Percentiles rank a stretch among this genome's conserved stretches.
phyloP scores from a whole-genome alignment of 2,113 vertebrate genomes.

The Ammodytes dubius region DNA sequence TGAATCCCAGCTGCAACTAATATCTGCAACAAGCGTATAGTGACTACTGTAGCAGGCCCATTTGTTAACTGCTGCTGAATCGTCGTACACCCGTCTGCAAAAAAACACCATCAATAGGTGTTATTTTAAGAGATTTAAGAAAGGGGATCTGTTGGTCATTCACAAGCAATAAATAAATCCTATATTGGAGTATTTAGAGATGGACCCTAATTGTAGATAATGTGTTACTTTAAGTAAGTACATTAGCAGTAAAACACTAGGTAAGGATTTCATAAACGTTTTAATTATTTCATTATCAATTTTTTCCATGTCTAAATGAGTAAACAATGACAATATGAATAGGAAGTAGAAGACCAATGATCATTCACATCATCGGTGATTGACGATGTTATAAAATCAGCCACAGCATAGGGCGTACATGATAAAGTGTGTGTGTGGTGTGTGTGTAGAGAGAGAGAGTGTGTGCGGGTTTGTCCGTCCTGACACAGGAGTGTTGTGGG shows the following conservation, averaged over 20 bases:
- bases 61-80: conserved; percentile 8
- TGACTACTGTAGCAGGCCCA: not conserved
- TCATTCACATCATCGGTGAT: not conserved
- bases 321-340: not conserved
- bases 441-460: too few species aligned
- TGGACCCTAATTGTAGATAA: not conserved
- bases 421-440: not conserved
- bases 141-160: not conserved
- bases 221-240: too few species aligned
- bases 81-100: not conserved
- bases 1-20: conserved; percentile 10
- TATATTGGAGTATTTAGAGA: not conserved
- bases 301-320: not conserved
- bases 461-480: conserved; percentile 17
- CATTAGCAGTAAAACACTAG: not conserved
- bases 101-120: not conserved
- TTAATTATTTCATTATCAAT: not conserved
- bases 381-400: not conserved
- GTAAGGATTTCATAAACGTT: not conserved
- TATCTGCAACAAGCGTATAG: not conserved
- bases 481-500: conserved; percentile 35
- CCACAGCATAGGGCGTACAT: not conserved
- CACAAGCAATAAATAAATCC: not conserved
- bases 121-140: not conserved
- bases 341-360: not conserved